phyloP scores from a whole-genome alignment of 2,888 invertebrate species.

The Trissolcus japonicus region DNA sequence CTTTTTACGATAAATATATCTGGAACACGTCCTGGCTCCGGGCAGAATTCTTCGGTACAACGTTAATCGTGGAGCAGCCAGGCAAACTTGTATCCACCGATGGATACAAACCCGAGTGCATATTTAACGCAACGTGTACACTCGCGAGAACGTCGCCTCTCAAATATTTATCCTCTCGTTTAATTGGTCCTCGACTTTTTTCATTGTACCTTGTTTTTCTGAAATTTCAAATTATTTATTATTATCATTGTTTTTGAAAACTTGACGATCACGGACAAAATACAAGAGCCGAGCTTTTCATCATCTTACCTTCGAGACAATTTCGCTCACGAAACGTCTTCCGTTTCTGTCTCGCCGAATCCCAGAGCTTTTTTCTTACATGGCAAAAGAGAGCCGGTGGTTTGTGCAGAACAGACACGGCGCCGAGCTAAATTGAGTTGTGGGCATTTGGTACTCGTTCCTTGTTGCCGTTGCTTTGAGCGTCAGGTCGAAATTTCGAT shows the following conservation, averaged over 20 bases:
- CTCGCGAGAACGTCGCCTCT: constrained; percentile 29
- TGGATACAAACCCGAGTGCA: constrained; percentile 35
- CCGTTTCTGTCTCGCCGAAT: constrained; percentile 22
- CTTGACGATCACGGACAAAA: no score
- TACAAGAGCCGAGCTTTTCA: neutral
- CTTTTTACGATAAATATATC: constrained; percentile 42
- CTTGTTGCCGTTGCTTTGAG: constrained; percentile 46
- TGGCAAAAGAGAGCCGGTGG: constrained; percentile 9
- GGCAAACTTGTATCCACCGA: constrained; percentile 30
- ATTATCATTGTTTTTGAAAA: no score
- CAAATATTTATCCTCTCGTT: constrained; percentile 38
- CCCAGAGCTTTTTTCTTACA: constrained; percentile 8
- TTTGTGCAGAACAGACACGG: constrained; percentile 46
- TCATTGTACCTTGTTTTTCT: constrained; percentile 18
- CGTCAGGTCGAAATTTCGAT: constrained; percentile 63
- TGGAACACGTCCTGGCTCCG: constrained; percentile 33
- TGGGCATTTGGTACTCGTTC: constrained; percentile 35
- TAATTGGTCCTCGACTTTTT: constrained; percentile 23
- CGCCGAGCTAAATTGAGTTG: constrained; percentile 58
- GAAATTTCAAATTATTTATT: neutral
- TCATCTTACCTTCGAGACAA: constrained; percentile 35
- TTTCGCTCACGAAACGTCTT: constrained; percentile 25
- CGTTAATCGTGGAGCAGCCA: constrained; percentile 32
- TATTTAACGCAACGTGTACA: constrained; percentile 30
- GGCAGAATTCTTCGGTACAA: constrained; percentile 32